Conservation (phyloP, 2,888 invertebrate genomes). For the Anthoptus insignis region DNA sequence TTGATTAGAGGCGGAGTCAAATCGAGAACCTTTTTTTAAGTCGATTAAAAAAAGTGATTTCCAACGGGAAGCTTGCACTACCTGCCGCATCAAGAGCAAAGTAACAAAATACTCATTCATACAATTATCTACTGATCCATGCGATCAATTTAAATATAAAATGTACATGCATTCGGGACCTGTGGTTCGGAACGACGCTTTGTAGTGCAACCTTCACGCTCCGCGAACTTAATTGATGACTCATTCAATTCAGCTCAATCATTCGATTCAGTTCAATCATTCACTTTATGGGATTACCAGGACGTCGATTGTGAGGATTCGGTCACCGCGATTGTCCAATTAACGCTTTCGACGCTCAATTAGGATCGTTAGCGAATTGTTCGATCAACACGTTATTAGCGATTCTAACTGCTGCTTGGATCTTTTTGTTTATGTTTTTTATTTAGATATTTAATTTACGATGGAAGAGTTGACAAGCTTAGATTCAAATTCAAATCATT, state of each 20-base stretch:
- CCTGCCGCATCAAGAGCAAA: neutral
- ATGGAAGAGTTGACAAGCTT: too few species aligned
- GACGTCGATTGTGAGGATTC: slow-evolving; percentile 28
- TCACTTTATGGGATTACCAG: slow-evolving; percentile 25
- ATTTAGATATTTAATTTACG: too few species aligned
- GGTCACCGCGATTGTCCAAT: slow-evolving; percentile 28
- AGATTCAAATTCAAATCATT: too few species aligned
- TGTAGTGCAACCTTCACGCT: slow-evolving; percentile 27
- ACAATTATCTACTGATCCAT: slow-evolving; percentile 10
- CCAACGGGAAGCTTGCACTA: neutral
- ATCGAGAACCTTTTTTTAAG: too few species aligned
- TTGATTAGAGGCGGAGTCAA: too few species aligned
- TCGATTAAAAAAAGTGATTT: too few species aligned
- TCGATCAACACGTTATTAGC: slow-evolving; percentile 23
- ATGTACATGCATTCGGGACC: slow-evolving; percentile 5
- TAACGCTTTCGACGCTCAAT: slow-evolving; percentile 24
- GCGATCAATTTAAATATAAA: neutral
- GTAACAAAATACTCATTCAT: slow-evolving; percentile 8
- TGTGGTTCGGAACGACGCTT: slow-evolving; percentile 29
- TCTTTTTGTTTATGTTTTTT: neutral
- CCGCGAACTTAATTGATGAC: slow-evolving; percentile 14
- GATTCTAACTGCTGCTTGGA: neutral
- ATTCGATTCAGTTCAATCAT: slow-evolving; percentile 29
- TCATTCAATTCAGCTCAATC: slow-evolving; percentile 31
- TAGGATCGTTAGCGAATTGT: slow-evolving; percentile 12